These are phyloP conservation scores for Genyomyrus donnyi DNA, from an alignment of 2,113 vertebrate genomes.

Conservation along the genomic window DNA sequence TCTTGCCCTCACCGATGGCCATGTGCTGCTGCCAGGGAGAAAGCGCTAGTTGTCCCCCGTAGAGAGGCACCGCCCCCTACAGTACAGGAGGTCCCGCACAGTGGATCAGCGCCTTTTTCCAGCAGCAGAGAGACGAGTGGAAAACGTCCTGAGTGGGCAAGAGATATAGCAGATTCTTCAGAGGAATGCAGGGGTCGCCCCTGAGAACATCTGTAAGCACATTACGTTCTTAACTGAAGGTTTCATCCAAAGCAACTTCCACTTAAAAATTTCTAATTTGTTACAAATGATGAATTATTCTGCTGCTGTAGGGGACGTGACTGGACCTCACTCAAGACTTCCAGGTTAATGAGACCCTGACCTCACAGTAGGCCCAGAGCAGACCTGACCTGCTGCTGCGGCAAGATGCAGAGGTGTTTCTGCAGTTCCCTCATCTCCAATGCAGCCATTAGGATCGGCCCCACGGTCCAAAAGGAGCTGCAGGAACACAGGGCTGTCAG, in stretches of 20 bases:
- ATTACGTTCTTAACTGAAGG: not conserved
- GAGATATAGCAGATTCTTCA: not conserved
- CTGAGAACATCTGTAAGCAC: not conserved
- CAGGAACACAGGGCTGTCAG: not conserved
- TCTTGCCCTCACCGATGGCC: slow-evolving; percentile 62
- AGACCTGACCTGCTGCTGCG: slow-evolving; percentile 60
- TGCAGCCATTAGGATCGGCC: slow-evolving; percentile 59
- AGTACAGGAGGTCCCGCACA: slow-evolving; percentile 63
- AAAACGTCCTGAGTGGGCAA: slow-evolving; percentile 55
- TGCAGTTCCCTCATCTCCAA: slow-evolving; percentile 54
- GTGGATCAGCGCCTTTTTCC: slow-evolving; percentile 66
- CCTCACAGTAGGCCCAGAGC: not conserved
- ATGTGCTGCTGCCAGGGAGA: slow-evolving; percentile 67
- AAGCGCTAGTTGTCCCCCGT: slow-evolving; percentile 66
- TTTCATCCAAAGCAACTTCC: not conserved
- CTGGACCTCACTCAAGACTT: not conserved
- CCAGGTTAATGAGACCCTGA: not conserved
- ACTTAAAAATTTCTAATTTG: not conserved
- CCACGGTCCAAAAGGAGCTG: slow-evolving; percentile 66
- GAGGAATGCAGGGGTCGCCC: not conserved
- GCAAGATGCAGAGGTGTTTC: slow-evolving; percentile 71
- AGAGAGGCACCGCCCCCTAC: slow-evolving; percentile 60
- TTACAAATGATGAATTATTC: not conserved
- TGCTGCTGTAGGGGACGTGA: not conserved
- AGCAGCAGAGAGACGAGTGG: slow-evolving; percentile 66